Evolutionary conservation across 2,797 vertebrate genomes (phyloP).

Genomic region (Spondyliosoma cantharus): DNA sequence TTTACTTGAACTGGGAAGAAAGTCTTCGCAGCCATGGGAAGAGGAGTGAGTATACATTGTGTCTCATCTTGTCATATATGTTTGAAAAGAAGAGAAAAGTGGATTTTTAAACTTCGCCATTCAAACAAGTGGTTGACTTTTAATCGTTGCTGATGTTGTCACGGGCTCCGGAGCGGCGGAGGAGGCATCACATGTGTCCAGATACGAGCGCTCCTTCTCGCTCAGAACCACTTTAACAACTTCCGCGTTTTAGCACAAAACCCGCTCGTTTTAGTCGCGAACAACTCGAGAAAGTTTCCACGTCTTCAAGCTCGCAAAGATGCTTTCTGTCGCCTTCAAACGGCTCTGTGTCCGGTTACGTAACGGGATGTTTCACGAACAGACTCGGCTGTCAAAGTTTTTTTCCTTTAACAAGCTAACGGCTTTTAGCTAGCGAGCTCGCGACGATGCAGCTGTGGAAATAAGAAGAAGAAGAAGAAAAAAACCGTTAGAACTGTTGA

Average conservation of each 20-base stretch:
- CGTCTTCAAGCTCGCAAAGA: constrained; percentile 11
- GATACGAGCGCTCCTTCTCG: not conserved
- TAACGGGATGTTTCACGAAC: constrained; percentile 57
- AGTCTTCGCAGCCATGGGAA: constrained; percentile 79
- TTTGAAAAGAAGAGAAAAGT: too few relatives aligned
- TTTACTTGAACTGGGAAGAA: constrained; percentile 67
- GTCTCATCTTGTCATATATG: not conserved
- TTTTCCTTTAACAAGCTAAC: not conserved
- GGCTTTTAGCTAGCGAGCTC: not conserved
- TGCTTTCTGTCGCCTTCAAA: constrained; percentile 1
- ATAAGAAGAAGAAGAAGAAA: not conserved
- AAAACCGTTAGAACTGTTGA: not conserved
- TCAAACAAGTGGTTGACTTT: constrained; percentile 64
- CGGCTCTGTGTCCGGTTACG: constrained; percentile 53
- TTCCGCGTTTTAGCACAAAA: constrained; percentile 49
- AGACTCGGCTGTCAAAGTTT: constrained; percentile 59
- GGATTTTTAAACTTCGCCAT: constrained; percentile 16
- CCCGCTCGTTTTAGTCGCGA: too few relatives aligned
- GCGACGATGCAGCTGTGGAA: constrained; percentile 8
- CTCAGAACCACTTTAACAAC: not conserved
- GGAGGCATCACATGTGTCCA: constrained; percentile 12
- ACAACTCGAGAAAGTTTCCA: constrained; percentile 19
- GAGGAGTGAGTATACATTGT: constrained; percentile 82
- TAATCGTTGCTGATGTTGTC: constrained; percentile 7
- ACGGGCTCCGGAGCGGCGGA: not conserved